Percentiles rank a stretch among this genome's conserved stretches.
phyloP scores from a whole-genome alignment of 2,888 invertebrate species.

The Autographa gamma region DNA sequence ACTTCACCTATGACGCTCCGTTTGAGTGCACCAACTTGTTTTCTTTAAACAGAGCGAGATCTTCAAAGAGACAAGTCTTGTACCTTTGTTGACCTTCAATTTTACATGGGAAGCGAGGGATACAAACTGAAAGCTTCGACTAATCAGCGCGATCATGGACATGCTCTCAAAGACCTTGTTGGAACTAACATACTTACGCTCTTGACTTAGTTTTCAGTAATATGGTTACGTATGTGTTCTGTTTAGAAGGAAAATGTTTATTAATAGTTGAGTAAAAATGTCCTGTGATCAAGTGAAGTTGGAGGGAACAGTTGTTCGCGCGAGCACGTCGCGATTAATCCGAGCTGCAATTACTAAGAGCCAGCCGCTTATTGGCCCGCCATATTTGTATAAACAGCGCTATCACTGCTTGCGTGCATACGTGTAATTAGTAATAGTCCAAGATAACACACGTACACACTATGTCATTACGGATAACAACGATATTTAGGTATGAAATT shows the following conservation, averaged over 20 bases:
- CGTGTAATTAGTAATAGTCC: conserved; percentile 81
- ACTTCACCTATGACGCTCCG: conserved; percentile 81
- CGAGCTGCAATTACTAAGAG: conserved; percentile 71
- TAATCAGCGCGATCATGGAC: conserved; percentile 24
- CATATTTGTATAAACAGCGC: conserved; percentile 71
- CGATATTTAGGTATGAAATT: conserved; percentile 78
- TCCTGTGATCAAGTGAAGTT: conserved; percentile 59
- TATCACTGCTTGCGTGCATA: conserved; percentile 80
- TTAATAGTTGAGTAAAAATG: conserved; percentile 15
- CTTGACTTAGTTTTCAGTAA: too few species aligned
- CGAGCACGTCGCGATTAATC: conserved; percentile 62
- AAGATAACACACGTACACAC: conserved; percentile 73
- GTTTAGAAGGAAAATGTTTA: too few species aligned
- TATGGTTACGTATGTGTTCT: too few species aligned
- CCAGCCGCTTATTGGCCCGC: conserved; percentile 65
- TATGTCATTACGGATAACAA: conserved; percentile 78
- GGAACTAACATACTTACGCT: too few species aligned
- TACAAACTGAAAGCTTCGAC: conserved; percentile 49
- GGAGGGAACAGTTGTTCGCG: conserved; percentile 61
- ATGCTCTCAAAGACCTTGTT: conserved; percentile 14
- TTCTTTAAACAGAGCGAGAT: conserved; percentile 82
- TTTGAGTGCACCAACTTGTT: conserved; percentile 84
- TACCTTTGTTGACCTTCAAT: conserved; percentile 60
- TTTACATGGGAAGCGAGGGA: conserved; percentile 60
- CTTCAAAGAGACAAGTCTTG: conserved; percentile 65